Conservation (phyloP, 2,797 vertebrate species). For the Fundulus diaphanus region DNA sequence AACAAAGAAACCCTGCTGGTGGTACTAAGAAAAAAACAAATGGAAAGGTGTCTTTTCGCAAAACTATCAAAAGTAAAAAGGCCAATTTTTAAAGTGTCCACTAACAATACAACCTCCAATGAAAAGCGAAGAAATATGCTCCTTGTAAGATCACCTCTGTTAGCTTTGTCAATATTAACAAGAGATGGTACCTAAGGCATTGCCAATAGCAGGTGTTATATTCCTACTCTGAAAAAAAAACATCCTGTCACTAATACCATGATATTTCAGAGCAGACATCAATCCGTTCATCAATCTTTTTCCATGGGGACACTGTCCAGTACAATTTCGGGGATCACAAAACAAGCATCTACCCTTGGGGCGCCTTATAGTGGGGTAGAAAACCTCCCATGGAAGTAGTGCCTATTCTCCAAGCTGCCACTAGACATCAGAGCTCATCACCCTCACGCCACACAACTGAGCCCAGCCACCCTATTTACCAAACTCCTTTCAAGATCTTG, state of each 20-base stretch:
- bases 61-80: not conserved
- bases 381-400: not conserved
- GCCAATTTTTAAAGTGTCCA: not conserved
- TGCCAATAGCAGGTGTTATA: not conserved
- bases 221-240: not conserved
- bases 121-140: not conserved
- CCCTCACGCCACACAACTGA: no score
- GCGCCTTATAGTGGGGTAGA: not conserved
- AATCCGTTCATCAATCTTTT: not conserved
- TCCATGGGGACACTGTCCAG: not conserved
- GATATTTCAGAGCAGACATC: not conserved
- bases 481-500: no score
- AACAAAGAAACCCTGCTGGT: no score
- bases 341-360: not conserved
- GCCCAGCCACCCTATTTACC: no score
- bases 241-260: not conserved
- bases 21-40: not conserved
- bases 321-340: not conserved
- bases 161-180: not conserved
- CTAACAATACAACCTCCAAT: not conserved
- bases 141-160: not conserved
- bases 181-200: not conserved
- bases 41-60: not conserved
- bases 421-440: not conserved
- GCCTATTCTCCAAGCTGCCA: not conserved